Percentiles rank a stretch among this genome's conserved stretches.
Evolutionary conservation across 2,888 invertebrate genomes (phyloP).

Genomic region (Scaptomyza cyrtandrae): DNA sequence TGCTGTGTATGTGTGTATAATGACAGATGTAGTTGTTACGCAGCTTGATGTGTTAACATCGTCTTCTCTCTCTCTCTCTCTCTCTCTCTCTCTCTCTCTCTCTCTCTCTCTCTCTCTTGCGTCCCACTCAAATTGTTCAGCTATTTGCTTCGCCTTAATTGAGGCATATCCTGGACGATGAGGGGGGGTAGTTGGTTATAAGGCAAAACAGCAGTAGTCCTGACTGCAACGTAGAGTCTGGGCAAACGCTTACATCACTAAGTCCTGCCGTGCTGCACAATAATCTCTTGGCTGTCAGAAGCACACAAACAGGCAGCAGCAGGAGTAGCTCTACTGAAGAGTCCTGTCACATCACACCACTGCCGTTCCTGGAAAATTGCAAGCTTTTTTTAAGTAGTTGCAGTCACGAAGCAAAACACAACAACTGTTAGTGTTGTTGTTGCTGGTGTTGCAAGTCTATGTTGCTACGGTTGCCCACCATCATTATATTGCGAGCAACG

Average conservation of each 20-base stretch:
- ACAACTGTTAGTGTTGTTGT: constrained; percentile 12
- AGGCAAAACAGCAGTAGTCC: neutral
- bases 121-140: constrained; percentile 18
- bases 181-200: too few species aligned
- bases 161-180: constrained; percentile 32
- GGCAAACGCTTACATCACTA: constrained; percentile 61
- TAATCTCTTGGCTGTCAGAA: constrained; percentile 57
- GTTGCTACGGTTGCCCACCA: constrained; percentile 21
- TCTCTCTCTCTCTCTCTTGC: neutral
- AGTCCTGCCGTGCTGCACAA: constrained; percentile 56
- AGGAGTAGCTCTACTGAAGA: constrained; percentile 5
- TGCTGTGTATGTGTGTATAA: constrained; percentile 22
- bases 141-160: constrained; percentile 65
- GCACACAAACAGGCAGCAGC: constrained; percentile 16
- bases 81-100: neutral
- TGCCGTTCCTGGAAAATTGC: neutral
- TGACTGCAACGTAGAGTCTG: constrained; percentile 8
- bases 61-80: neutral
- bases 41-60: constrained; percentile 45
- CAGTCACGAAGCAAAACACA: constrained; percentile 50
- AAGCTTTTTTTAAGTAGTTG: constrained; percentile 39
- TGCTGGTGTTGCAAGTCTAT: constrained; percentile 6
- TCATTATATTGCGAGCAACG: constrained; percentile 48
- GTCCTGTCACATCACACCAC: neutral
- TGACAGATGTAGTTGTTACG: constrained; percentile 53